Evolutionary conservation across 2,797 vertebrate species (phyloP).

Genomic region (Neoniphon sammara): DNA sequence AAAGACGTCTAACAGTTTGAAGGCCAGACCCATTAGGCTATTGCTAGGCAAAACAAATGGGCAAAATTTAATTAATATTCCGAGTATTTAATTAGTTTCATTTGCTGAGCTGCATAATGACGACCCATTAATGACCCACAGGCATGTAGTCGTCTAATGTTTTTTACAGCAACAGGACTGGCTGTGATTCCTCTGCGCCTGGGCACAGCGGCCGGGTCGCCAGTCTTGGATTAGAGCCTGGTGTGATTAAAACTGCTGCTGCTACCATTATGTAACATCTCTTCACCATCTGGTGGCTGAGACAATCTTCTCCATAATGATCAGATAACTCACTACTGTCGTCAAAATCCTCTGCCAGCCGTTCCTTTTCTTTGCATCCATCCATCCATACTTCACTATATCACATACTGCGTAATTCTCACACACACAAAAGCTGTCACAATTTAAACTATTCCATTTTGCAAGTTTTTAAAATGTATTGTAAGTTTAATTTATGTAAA

Average conservation of each 20-base stretch:
- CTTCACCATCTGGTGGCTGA: constrained; percentile 42
- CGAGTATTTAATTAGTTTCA: neutral
- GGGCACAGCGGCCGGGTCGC: neutral
- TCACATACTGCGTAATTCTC: no score
- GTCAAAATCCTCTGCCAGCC: no score
- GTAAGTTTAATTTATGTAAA: no score
- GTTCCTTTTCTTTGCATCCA: no score
- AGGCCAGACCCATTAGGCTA: neutral
- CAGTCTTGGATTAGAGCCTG: constrained; percentile 32
- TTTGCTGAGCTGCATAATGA: constrained; percentile 1
- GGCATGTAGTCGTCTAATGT: neutral
- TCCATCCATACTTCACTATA: no score
- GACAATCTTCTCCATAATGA: constrained; percentile 10
- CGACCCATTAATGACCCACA: constrained; percentile 8
- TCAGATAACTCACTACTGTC: no score
- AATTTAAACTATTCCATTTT: no score
- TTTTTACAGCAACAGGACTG: neutral
- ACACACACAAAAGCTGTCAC: no score
- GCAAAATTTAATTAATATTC: no score
- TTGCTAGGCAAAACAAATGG: no score
- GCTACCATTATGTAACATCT: constrained; percentile 41
- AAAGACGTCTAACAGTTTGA: neutral
- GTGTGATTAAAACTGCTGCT: constrained; percentile 27
- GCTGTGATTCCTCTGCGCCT: neutral
- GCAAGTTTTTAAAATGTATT: no score